These are phyloP conservation scores for Prietella phreatophila DNA, from an alignment of 2,113 vertebrate species.

Conservation along the genomic window DNA sequence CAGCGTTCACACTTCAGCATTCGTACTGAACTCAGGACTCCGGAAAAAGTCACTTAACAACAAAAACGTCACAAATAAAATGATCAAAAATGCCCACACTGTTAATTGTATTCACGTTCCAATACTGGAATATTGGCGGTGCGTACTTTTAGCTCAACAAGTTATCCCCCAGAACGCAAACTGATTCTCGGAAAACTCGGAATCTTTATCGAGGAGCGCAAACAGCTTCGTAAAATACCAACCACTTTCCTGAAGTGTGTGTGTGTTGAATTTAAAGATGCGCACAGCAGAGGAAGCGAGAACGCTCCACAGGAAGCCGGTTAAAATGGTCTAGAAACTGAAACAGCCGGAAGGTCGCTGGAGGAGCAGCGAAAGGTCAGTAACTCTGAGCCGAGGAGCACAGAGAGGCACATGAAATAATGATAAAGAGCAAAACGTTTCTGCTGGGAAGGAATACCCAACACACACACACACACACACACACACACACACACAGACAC, in stretches of 20 bases:
- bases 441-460: background rate
- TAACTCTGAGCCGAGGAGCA: background rate
- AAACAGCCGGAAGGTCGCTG: background rate
- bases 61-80: too few relatives aligned
- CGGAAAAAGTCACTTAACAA: too few relatives aligned
- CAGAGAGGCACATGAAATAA: slow-evolving; percentile 5
- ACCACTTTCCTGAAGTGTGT: background rate
- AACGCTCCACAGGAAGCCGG: background rate
- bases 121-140: background rate
- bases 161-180: background rate
- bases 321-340: background rate
- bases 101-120: background rate
- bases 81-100: too few relatives aligned
- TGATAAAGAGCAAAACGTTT: slow-evolving; percentile 9
- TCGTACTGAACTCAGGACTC: too few relatives aligned
- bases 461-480: background rate
- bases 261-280: background rate
- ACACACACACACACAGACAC: background rate
- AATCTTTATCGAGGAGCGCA: background rate
- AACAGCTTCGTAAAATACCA: background rate
- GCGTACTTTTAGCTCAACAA: background rate
- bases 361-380: background rate
- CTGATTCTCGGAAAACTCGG: too few relatives aligned
- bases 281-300: too few relatives aligned
- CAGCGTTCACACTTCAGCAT: too few relatives aligned